Conservation (phyloP, 2,888 invertebrate species). For the Diarsia mendica region DNA sequence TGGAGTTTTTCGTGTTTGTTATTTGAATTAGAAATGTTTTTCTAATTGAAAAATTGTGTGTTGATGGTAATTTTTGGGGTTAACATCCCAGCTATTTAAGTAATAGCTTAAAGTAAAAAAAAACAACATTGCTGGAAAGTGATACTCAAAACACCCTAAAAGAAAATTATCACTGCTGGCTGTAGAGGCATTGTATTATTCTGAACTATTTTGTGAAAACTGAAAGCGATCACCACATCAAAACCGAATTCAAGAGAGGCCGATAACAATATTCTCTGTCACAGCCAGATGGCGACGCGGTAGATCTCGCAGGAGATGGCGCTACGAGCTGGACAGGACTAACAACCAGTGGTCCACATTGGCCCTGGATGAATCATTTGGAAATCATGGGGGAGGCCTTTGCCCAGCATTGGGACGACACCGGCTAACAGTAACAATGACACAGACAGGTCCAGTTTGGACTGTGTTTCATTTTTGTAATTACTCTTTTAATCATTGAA, state of each 20-base stretch:
- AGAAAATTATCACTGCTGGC: neutral
- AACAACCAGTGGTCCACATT: too few relatives aligned
- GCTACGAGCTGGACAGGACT: too few relatives aligned
- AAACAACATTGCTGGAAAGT: neutral
- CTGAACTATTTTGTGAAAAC: neutral
- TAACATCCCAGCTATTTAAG: too few relatives aligned
- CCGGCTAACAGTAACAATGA: too few relatives aligned
- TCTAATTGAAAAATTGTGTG: slow-evolving; percentile 5
- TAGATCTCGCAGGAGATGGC: too few relatives aligned
- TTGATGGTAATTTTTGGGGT: neutral
- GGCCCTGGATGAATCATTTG: too few relatives aligned
- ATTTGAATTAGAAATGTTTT: slow-evolving; percentile 20
- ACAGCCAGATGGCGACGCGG: too few relatives aligned
- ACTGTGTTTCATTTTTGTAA: neutral
- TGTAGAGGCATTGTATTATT: neutral
- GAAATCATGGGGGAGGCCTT: too few relatives aligned
- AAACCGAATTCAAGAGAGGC: neutral
- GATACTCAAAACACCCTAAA: neutral
- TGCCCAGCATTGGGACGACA: too few relatives aligned
- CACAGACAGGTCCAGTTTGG: neutral
- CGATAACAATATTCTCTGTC: too few relatives aligned
- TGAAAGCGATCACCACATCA: neutral
- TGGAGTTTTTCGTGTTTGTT: slow-evolving; percentile 39
- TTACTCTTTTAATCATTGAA: neutral
- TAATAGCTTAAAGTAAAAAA: neutral